phyloP scores from a whole-genome alignment of 2,113 vertebrate genomes.

The Copsychus sechellarum region DNA sequence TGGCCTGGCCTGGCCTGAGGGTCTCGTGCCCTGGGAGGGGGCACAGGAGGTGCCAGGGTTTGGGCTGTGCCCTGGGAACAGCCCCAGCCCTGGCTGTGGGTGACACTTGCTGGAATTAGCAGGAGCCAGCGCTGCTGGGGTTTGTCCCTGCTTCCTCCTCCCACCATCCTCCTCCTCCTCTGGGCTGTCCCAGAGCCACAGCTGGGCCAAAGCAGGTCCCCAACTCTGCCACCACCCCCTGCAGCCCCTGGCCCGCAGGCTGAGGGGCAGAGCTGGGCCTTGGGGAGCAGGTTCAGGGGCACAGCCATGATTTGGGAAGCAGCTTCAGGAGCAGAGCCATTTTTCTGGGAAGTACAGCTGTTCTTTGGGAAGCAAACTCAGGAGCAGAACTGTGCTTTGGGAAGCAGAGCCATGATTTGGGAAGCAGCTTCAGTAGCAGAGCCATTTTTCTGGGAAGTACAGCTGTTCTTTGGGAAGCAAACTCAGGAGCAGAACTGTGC shows the following conservation, averaged over 20 bases:
- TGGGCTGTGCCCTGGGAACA: neutral
- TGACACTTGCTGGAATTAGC: neutral
- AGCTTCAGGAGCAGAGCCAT: no score
- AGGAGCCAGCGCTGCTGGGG: neutral
- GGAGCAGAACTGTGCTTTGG: rapidly evolving
- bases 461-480: neutral
- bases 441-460: no score
- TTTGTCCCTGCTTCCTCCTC: neutral
- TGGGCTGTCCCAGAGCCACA: neutral
- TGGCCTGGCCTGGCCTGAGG: neutral
- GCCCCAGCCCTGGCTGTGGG: neutral
- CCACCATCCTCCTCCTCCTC: neutral
- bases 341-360: no score
- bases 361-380: no score
- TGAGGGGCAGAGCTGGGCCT: no score
- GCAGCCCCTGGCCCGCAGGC: neutral
- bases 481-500: rapidly evolving
- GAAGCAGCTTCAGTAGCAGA: neutral
- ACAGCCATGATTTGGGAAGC: no score
- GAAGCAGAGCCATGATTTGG: no score
- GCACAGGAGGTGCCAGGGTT: neutral
- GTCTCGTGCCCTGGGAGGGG: neutral
- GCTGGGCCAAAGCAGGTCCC: neutral
- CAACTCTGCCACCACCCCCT: rapidly evolving
- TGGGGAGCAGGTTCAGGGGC: no score